These are phyloP conservation scores for Ariopsis seemanni DNA, from an alignment of 2,113 vertebrate species.

Conservation along the genomic window DNA sequence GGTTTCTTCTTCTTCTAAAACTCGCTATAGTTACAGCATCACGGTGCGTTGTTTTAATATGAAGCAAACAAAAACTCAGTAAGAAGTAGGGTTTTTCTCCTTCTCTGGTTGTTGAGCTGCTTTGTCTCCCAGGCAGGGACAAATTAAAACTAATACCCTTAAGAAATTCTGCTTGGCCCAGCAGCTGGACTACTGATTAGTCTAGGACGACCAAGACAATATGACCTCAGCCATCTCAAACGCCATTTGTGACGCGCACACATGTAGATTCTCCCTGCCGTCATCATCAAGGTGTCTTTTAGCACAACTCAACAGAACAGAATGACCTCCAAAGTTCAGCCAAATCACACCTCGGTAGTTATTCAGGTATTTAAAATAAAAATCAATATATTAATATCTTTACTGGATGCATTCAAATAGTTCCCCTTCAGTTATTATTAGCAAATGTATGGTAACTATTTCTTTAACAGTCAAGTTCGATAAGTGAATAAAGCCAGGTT, in stretches of 20 bases:
- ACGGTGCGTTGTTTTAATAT: background rate
- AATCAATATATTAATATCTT: background rate
- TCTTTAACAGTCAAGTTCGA: background rate
- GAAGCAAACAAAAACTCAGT: background rate
- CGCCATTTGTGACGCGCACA: background rate
- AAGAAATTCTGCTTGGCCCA: background rate
- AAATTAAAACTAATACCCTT: background rate
- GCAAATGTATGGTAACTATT: background rate
- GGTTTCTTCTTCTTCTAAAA: no score
- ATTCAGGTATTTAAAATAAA: background rate
- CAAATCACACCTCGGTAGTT: background rate
- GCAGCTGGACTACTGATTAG: background rate
- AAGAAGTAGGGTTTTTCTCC: no score
- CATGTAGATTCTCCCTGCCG: no score
- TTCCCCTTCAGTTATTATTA: background rate
- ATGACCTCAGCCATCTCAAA: background rate
- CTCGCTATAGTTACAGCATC: background rate
- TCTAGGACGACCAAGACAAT: background rate
- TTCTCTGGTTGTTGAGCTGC: background rate
- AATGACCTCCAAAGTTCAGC: background rate
- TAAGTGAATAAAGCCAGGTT: background rate
- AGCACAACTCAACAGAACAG: background rate
- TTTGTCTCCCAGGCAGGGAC: background rate
- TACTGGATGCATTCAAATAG: background rate
- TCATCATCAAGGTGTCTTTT: background rate